These are phyloP conservation scores for Drosophila athabasca DNA, from an alignment of 1,140 invertebrate species.

Conservation along the genomic window DNA sequence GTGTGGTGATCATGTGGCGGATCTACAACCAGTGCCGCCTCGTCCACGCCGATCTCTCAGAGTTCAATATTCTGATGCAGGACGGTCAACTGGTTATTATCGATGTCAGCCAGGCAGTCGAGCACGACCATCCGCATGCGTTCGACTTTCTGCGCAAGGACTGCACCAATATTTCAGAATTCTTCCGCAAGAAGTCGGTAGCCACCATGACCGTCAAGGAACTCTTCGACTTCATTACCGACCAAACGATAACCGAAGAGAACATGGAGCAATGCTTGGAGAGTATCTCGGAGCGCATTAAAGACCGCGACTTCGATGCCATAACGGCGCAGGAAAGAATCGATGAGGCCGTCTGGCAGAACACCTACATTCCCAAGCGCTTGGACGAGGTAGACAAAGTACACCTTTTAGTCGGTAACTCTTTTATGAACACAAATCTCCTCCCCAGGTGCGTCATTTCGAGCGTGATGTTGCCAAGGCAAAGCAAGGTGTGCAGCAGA, in stretches of 20 bases:
- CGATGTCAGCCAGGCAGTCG: constrained; percentile 99
- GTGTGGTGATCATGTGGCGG: constrained; percentile 95
- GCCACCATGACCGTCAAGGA: constrained; percentile 95
- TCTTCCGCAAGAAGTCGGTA: constrained; percentile 95
- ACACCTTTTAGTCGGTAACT: not conserved
- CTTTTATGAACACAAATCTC: not conserved
- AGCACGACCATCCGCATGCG: constrained; percentile 98
- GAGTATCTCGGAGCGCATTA: constrained; percentile 87
- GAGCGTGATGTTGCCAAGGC: constrained; percentile 94
- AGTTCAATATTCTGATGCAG: constrained; percentile 97
- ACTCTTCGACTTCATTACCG: constrained; percentile 98
- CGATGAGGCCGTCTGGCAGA: constrained; percentile 96
- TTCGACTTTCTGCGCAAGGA: constrained; percentile 97
- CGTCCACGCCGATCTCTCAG: constrained; percentile 98
- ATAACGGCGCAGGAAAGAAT: constrained; percentile 89
- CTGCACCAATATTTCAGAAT: constrained; percentile 96
- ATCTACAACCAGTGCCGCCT: constrained; percentile 96
- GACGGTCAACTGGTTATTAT: constrained; percentile 94
- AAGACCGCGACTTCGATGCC: constrained; percentile 86
- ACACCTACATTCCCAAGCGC: constrained; percentile 96
- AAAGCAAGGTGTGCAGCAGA: constrained; percentile 89
- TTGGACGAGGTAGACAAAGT: constrained; percentile 90
- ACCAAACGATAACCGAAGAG: constrained; percentile 91
- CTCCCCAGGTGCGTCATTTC: constrained; percentile 91
- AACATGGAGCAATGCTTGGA: constrained; percentile 94